Evolutionary conservation across 2,113 vertebrate genomes (phyloP), one percentile per base, ranked within the genome.

Genomic region (Eptesicus fuscus): DNA sequence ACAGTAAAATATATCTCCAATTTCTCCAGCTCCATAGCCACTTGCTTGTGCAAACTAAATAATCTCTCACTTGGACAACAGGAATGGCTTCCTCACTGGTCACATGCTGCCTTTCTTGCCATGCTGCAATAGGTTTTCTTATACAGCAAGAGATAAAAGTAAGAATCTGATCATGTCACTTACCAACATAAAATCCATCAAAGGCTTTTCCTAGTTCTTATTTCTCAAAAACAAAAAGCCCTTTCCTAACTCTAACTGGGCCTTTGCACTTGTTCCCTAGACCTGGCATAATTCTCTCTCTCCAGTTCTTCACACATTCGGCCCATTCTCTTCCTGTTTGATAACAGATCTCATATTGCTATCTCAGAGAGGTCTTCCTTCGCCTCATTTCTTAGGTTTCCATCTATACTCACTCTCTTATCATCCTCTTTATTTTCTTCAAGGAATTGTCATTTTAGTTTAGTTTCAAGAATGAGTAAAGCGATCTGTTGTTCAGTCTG

Each of bases 381-480:
- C 35, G 89, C 53, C 78, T 79, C 17, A 32, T 67, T 90, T 86
- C 51, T 84, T 79, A 77, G 32, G 30, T 63, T 91, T 42, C 23
- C 18, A 30, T 20, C 22, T 83, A 5, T 28, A 47, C 32, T 74
- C 93, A 76, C 17, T 95, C 30, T 51, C n/a, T 61, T 74, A 53
- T 35, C 79, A 42, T 89, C 32, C 61, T 89, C 25, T 37, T 93
- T 88, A 70, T 84, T 94, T 96, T 47, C 5, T 88, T 67, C 49
- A 18, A 78, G 44, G 14, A 69, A 67, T 23, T 83, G 6, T 80
- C 77, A 44, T 95, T 92, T 96, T 83, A 65, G 30, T 83, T 35
- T 4, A 4, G 14, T 84, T 93, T 96, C 10, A 61, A 93, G 53
- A 92, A 88, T 20, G 30, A 86, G 5, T 76, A 87, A 90, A 80